These are phyloP conservation scores for Ophioninae sp. DNA, from an alignment of 2,888 invertebrate genomes.

Conservation along the genomic window DNA sequence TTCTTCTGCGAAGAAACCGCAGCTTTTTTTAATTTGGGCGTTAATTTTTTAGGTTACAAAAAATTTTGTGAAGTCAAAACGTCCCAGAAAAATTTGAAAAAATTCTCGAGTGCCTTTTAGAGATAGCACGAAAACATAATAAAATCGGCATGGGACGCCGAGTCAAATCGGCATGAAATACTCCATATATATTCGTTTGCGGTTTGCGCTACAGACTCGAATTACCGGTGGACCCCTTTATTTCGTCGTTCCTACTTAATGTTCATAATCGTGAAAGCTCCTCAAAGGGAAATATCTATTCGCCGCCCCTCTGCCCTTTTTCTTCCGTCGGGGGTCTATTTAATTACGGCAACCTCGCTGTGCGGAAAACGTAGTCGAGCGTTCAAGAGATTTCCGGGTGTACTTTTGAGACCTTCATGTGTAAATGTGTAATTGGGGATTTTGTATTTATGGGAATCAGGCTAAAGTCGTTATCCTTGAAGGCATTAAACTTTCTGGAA, in stretches of 20 bases:
- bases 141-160: too few relatives aligned
- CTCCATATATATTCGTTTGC: background rate
- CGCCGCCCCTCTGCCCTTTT: constrained; percentile 7
- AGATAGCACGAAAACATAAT: too few relatives aligned
- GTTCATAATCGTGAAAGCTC: constrained; percentile 1
- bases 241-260: background rate
- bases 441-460: background rate
- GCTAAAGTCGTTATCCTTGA: background rate
- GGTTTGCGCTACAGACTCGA: constrained; percentile 9
- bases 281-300: constrained; percentile 38
- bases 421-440: background rate
- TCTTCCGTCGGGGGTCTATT: constrained; percentile 32
- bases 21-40: too few relatives aligned
- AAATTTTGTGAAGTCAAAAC: too few relatives aligned
- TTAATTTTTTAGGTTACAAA: too few relatives aligned
- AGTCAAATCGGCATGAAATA: too few relatives aligned
- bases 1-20: too few relatives aligned
- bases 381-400: background rate
- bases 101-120: too few relatives aligned
- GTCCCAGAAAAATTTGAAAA: too few relatives aligned
- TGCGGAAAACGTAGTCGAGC: constrained; percentile 1
- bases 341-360: constrained; percentile 45
- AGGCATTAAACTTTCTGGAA: background rate
- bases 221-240: background rate
- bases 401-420: background rate